These are phyloP conservation scores for Ooceraea biroi DNA, from an alignment of 1,140 invertebrate species.

Conservation along the genomic window DNA sequence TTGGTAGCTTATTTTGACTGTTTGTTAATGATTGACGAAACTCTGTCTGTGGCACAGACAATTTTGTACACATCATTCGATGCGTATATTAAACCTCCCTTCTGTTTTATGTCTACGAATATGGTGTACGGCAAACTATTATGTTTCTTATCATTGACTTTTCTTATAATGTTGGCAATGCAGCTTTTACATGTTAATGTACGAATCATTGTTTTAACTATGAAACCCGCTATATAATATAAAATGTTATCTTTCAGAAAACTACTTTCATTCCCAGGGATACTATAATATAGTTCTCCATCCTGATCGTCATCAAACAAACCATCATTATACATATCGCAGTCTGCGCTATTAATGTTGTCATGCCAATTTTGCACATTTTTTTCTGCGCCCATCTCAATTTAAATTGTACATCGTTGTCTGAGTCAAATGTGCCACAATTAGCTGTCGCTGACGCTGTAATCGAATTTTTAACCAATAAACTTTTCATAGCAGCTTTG, in stretches of 20 bases:
- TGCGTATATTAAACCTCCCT: conserved; percentile 7
- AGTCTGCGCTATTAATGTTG: background rate
- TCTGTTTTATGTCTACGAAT: background rate
- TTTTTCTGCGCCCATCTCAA: conserved; percentile 1
- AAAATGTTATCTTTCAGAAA: conserved; percentile 4
- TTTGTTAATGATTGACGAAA: background rate
- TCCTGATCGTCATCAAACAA: background rate
- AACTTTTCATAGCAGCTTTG: conserved; percentile 39
- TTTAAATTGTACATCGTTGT: background rate
- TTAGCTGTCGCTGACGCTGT: background rate
- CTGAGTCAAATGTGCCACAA: background rate
- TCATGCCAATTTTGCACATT: background rate
- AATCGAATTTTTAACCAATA: conserved; percentile 42
- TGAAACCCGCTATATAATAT: conserved; percentile 10
- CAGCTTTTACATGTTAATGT: no score
- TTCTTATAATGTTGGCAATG: background rate
- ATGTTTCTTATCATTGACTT: background rate
- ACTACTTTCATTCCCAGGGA: no score
- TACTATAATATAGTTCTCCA: no score
- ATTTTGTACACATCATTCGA: conserved; percentile 13
- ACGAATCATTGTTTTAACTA: conserved; percentile 8
- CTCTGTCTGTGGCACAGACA: background rate
- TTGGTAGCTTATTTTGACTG: background rate
- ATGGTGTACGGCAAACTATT: background rate
- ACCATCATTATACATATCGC: background rate